Conservation (phyloP, 2,888 invertebrate species). For the Cephus rjabovi region DNA sequence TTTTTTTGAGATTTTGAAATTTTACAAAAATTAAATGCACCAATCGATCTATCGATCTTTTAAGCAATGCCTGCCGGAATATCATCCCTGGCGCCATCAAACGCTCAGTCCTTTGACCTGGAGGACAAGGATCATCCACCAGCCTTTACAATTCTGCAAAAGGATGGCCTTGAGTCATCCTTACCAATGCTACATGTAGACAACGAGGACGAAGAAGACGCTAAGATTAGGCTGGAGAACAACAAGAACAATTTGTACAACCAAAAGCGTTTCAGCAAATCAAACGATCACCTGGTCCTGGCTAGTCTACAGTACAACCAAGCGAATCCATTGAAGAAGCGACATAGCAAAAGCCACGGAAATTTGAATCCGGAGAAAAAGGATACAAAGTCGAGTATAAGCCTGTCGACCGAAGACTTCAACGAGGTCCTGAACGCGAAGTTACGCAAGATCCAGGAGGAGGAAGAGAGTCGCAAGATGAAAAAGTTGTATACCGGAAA, state of each 20-base stretch:
- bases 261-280: slow-evolving; percentile 55
- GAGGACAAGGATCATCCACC: slow-evolving; percentile 39
- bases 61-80: slow-evolving; percentile 57
- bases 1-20: neutral
- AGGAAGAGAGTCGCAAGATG: slow-evolving; percentile 62
- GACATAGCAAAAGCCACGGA: slow-evolving; percentile 66
- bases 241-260: slow-evolving; percentile 39
- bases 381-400: slow-evolving; percentile 57
- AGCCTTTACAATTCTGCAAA: slow-evolving; percentile 58
- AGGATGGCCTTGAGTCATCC: slow-evolving; percentile 49
- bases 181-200: slow-evolving; percentile 54
- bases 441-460: slow-evolving; percentile 76
- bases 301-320: slow-evolving; percentile 51
- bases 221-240: neutral
- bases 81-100: slow-evolving; percentile 47
- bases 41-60: slow-evolving; percentile 3
- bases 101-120: slow-evolving; percentile 37
- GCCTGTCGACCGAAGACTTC: slow-evolving; percentile 70
- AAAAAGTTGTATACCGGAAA: slow-evolving; percentile 21
- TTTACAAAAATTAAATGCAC: neutral
- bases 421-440: slow-evolving; percentile 80
- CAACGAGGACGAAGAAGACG: slow-evolving; percentile 30
- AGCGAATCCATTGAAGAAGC: slow-evolving; percentile 56
- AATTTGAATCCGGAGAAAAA: slow-evolving; percentile 57
- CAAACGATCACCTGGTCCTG: slow-evolving; percentile 56